Conservation (phyloP, 2,888 invertebrate species). For the Mesoligia furuncula region DNA sequence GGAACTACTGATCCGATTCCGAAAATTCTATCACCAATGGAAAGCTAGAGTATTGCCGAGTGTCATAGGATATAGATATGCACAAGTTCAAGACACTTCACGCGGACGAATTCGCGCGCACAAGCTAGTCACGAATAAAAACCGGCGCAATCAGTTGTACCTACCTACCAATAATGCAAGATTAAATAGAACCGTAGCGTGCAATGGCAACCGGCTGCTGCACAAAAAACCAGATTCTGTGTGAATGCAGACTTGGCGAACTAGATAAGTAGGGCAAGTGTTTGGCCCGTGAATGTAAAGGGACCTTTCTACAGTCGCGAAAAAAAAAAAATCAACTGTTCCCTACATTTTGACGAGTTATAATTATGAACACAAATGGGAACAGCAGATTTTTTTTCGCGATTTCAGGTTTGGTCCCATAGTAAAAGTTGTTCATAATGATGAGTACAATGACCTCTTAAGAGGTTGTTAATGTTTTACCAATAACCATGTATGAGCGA, state of each 20-base stretch:
- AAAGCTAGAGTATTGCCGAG: neutral
- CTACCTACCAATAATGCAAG: conserved; percentile 35
- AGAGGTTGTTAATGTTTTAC: too few relatives aligned
- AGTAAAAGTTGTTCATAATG: too few relatives aligned
- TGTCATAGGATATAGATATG: neutral
- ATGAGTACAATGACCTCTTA: too few relatives aligned
- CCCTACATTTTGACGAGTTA: too few relatives aligned
- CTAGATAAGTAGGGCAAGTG: conserved; percentile 55
- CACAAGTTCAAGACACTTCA: neutral
- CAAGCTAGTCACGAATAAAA: conserved; percentile 21
- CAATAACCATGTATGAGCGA: too few relatives aligned
- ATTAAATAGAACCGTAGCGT: conserved; percentile 34
- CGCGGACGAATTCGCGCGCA: neutral
- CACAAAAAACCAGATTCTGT: conserved; percentile 58
- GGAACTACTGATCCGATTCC: neutral
- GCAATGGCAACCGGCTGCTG: conserved; percentile 46
- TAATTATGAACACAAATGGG: too few relatives aligned
- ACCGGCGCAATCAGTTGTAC: conserved; percentile 15
- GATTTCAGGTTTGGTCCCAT: too few relatives aligned
- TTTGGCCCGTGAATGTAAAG: conserved; percentile 22
- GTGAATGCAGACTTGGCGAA: conserved; percentile 45
- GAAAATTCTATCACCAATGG: neutral
- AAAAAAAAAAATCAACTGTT: too few relatives aligned
- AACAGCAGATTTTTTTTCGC: too few relatives aligned
- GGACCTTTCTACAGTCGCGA: conserved; percentile 43